Evolutionary conservation across 1,140 invertebrate genomes (phyloP).

Genomic region (Zaprionus vittiger): DNA sequence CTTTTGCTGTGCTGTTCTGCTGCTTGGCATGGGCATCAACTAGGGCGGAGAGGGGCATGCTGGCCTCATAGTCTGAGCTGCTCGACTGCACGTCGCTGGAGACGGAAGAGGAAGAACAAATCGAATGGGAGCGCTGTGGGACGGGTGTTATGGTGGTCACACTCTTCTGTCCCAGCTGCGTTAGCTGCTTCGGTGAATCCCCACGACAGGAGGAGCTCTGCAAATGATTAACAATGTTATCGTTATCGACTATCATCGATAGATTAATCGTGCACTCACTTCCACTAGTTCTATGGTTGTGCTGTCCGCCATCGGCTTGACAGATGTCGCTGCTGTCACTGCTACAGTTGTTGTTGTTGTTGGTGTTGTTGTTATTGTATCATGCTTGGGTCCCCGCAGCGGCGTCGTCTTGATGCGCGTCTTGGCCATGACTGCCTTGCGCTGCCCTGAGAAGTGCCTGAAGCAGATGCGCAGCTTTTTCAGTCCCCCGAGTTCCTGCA

Average conservation of each 20-base stretch:
- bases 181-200: constrained; percentile 16
- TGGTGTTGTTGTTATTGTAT: constrained; percentile 11
- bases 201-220: constrained; percentile 35
- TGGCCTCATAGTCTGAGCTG: constrained; percentile 65
- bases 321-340: constrained; percentile 26
- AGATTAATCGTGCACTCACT: constrained; percentile 47
- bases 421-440: constrained; percentile 71
- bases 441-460: constrained; percentile 58
- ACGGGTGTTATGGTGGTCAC: constrained; percentile 47
- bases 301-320: constrained; percentile 55
- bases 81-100: constrained; percentile 73
- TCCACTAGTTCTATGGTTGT: constrained; percentile 63
- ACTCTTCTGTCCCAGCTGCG: constrained; percentile 29
- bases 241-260: constrained; percentile 12
- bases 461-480: constrained; percentile 73
- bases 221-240: neutral
- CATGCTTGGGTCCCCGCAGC: constrained; percentile 66
- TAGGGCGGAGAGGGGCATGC: constrained; percentile 50
- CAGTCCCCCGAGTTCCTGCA: constrained; percentile 66
- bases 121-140: constrained; percentile 78
- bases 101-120: constrained; percentile 69
- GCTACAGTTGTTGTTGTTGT: constrained; percentile 5
- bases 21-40: constrained; percentile 23
- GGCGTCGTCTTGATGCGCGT: constrained; percentile 81
- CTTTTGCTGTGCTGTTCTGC: constrained; percentile 15